Evolutionary conservation across 2,888 invertebrate genomes (phyloP), one percentile per base, ranked within the genome.

Genomic region (Zonitis immaculata): DNA sequence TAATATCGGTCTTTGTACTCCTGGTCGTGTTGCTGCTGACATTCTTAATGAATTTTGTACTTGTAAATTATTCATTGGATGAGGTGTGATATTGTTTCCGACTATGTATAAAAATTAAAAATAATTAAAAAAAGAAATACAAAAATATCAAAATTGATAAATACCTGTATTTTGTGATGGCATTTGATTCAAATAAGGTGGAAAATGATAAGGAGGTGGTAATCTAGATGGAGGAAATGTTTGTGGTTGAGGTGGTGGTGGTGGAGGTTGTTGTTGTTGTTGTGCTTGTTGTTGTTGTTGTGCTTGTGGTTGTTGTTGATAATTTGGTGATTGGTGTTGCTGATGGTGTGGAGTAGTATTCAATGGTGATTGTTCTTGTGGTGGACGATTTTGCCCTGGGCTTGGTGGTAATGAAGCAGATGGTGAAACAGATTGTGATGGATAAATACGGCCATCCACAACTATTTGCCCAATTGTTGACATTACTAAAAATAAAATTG

Each of bases 401-500:
- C 73, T 71, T 14, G 74, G 66, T 14, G 69, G 66, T 44, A 68
- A 55, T 56, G 61, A 43, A 65, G 57, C 54, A 55, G 59, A 72
- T 7, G 79, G 77, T 28, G 77, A 78, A 4, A 78, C 75, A 16
- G 78, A 68, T 42, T 75, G 72, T 2, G 79, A 76, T 27, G 86
- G 84, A 78, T 89, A 90, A 60, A 88, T 82, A 72, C 89, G 84
- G 53, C 91, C 91, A 77, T 91, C 91, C 55, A 91, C 91, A 42
- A 91, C 87, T 66, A 91, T 88, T 57, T 86, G 86, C 58, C 91
- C 91, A 70, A 91, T 85, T 47, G 84, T 84, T 44, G 87, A 85
- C 64, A 91, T 81, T 59, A 89, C 89, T 88, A 72, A 14, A 70
- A 72, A 14, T 8, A 25, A 39, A 43, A 18, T 16, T 18, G 11